phyloP scores from a whole-genome alignment of 2,113 vertebrate genomes.

The Hippopotamus amphibius region DNA sequence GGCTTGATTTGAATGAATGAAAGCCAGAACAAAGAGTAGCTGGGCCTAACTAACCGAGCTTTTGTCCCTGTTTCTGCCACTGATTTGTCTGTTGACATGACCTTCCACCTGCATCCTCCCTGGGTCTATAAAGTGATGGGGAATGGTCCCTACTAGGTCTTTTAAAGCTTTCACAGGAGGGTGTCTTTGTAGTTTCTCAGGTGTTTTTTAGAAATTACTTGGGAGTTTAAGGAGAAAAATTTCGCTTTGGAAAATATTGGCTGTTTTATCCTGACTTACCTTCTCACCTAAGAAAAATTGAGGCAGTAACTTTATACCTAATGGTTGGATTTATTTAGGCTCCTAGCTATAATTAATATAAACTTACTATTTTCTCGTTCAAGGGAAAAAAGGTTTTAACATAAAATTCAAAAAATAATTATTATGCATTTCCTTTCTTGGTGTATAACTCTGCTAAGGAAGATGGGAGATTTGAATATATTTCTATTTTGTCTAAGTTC shows the following conservation, averaged over 20 bases:
- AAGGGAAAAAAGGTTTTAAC: neutral
- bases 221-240: neutral
- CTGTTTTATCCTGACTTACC: neutral
- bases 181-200: neutral
- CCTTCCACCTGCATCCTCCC: neutral
- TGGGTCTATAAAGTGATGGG: neutral
- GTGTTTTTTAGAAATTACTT: neutral
- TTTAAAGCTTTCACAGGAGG: neutral
- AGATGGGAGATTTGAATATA: neutral
- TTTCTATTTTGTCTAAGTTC: neutral
- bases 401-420: neutral
- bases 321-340: conserved; percentile 15
- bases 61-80: neutral
- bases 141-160: neutral
- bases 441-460: neutral
- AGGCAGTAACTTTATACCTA: conserved; percentile 9
- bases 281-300: neutral
- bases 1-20: neutral
- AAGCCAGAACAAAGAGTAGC: neutral
- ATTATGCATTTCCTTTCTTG: neutral
- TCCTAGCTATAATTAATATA: conserved; percentile 14
- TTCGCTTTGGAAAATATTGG: conserved; percentile 17
- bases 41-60: neutral
- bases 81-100: neutral
- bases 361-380: conserved; percentile 12